Base-by-base conservation (phyloP, 2,888 invertebrate species). In the Andricus quercusramuli region DNA sequence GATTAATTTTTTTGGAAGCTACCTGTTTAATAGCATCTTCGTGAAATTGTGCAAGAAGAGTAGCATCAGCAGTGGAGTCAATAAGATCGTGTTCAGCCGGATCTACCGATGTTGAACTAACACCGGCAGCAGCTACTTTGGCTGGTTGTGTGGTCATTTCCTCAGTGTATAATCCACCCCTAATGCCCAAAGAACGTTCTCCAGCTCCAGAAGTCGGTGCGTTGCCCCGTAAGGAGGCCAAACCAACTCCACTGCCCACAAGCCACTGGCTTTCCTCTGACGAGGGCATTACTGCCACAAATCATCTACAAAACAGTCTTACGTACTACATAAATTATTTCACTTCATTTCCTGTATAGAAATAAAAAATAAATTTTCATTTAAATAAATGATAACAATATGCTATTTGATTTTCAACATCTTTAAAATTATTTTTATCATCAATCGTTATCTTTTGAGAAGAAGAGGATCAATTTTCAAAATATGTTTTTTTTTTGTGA, bases 21-120 rank as follows among this genome's bases (percentile, higher is more conserved):
- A 95, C 95, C 94, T 95, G 96, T 88, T 95, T 94, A 20, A 96
- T 93, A 2, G 96, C 96, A 88, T 96, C 96, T 85, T 96, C 96
- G 88, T 96, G 96, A 91, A 96, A 96, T 91, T 96, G 96, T 74
- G 96, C 95, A 32, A 96, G 93, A 3, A 95, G 93, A 41, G 94
- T 94, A 6, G 94, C 94, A 84, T 95, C 95, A 29, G 91, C 91
- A 65, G 94, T 94, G 80, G 94, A 94, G 90, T 95, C 94, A 66
- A 95, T 93, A 67, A 95, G 93, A 83, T 95, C 95, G 15, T 90
- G 91, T 65, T 92, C 91, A 67, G 92, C 92, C 62, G 90, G 89
- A 86, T 92, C 92, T 2, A 82, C 89, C 85, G 93, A 91, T 82
- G 91, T 91, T n/a, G 90, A 78, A 78, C 84, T 94, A 13, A 94